Evolutionary conservation across 2,888 invertebrate genomes (phyloP).

Genomic region (Cheilosia vulpina): DNA sequence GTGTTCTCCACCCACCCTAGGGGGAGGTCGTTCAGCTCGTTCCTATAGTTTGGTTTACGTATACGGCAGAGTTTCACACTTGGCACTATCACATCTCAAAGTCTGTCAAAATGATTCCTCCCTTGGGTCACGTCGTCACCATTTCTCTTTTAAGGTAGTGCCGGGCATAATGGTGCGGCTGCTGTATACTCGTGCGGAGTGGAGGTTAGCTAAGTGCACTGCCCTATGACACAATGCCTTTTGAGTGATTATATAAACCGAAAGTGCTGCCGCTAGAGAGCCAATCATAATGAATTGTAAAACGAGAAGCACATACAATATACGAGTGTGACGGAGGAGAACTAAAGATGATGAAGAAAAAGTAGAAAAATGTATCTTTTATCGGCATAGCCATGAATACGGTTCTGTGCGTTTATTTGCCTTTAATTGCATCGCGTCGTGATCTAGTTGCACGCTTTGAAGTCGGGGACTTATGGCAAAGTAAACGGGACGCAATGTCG

Average conservation of each 20-base stretch:
- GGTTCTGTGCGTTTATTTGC: slow-evolving; percentile 24
- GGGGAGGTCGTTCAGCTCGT: slow-evolving; percentile 28
- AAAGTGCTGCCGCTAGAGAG: slow-evolving; percentile 43
- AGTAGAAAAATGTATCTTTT: slow-evolving; percentile 29
- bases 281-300: background rate
- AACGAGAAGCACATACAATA: slow-evolving; percentile 15
- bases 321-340: slow-evolving; percentile 15
- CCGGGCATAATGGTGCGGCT: slow-evolving; percentile 1
- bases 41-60: background rate
- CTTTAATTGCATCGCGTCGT: background rate
- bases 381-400: background rate
- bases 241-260: slow-evolving; percentile 59
- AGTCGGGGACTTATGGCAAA: slow-evolving; percentile 21
- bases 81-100: slow-evolving; percentile 63
- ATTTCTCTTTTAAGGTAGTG: slow-evolving; percentile 58
- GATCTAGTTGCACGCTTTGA: slow-evolving; percentile 44
- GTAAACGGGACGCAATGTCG: background rate
- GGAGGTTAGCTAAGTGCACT: slow-evolving; percentile 64
- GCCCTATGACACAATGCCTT: slow-evolving; percentile 71
- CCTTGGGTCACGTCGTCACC: slow-evolving; percentile 26
- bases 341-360: slow-evolving; percentile 6
- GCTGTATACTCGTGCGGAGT: background rate
- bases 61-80: slow-evolving; percentile 54
- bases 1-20: slow-evolving; percentile 5
- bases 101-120: slow-evolving; percentile 40